Conservation (phyloP, 2,888 invertebrate species). For the Prionchulus punctatus region DNA sequence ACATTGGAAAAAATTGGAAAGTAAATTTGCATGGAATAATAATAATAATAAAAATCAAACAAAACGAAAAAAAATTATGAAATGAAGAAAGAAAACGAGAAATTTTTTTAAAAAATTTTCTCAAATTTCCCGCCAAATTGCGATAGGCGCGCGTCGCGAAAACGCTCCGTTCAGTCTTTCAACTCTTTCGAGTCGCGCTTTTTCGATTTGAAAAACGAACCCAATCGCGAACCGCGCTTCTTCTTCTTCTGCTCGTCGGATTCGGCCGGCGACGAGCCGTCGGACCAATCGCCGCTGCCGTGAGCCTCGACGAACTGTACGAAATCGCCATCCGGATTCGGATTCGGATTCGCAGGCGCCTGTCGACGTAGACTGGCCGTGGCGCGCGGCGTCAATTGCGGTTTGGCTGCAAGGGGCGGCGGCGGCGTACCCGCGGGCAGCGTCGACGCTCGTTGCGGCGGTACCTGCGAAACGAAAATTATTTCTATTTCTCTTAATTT, state of each 20-base stretch:
- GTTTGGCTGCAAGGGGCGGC: background rate
- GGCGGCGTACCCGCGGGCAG: background rate
- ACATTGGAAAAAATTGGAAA: no score
- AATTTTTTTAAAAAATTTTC: no score
- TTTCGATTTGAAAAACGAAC: conserved; percentile 5
- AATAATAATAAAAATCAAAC: no score
- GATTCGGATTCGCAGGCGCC: no score
- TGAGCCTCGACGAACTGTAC: background rate
- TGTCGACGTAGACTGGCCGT: background rate
- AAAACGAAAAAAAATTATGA: background rate
- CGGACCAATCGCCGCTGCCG: background rate
- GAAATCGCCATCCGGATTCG: background rate
- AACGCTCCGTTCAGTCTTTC: background rate
- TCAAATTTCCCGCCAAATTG: background rate
- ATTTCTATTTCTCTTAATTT: no score
- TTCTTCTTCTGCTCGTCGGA: conserved; percentile 1
- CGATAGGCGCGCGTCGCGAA: no score
- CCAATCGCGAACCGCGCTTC: conserved; percentile 6
- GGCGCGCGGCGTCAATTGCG: background rate
- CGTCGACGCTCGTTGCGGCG: background rate
- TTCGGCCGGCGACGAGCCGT: background rate
- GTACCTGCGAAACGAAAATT: no score
- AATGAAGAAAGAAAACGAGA: background rate
- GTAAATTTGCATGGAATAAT: no score
- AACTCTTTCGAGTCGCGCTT: background rate